Base-by-base conservation (phyloP, 2,797 vertebrate species). In the Coranthus polyacanthus region DNA sequence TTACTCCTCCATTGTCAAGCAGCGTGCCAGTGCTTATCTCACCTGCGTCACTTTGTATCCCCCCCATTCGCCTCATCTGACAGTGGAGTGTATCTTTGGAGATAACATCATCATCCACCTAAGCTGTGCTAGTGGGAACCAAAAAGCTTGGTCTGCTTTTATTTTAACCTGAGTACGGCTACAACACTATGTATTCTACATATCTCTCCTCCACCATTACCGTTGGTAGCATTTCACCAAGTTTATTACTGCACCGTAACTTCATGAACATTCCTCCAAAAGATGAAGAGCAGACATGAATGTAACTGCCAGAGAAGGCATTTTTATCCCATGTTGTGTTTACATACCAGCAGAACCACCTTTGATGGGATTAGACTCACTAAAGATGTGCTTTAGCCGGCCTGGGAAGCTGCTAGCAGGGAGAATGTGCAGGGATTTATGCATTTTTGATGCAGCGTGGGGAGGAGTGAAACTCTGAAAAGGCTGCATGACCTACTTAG, bases 401-500 rank as follows among this genome's bases (percentile, higher is more conserved):
- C 81, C 83, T 20, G 80, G 75, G 88, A 90, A 84, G 83, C 88
- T 75, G 83, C 80, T 79, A 78, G 86, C 86, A 81, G 69, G 73
- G 82, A 90, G 85, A 89, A 83, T 88, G 83, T 90, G 89, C 88
- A 74, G 84, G 89, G 86, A 91, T 90, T 93, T 92, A 89, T 93
- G 89, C 91, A 93, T 92, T 90, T 93, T 94, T 94, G 89, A 94
- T 94, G 89, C 88, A 77, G 87, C 82, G 34, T 79, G 76, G 83
- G 87, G 91, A 90, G 91, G 89, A 91, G 90, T 88, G 83, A 63
- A 90, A 85, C 88, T 78, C 88, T 90, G 82, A 88, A 91, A 91
- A 88, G 79, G 80, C 89, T 90, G 82, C 82, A 75, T 94, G 94
- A 94, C 93, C 94, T 94, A 94, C 90, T 93, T 94, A 89, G 89